Base-by-base conservation (phyloP, 2,113 vertebrate genomes). In the Crotophaga sulcirostris region DNA sequence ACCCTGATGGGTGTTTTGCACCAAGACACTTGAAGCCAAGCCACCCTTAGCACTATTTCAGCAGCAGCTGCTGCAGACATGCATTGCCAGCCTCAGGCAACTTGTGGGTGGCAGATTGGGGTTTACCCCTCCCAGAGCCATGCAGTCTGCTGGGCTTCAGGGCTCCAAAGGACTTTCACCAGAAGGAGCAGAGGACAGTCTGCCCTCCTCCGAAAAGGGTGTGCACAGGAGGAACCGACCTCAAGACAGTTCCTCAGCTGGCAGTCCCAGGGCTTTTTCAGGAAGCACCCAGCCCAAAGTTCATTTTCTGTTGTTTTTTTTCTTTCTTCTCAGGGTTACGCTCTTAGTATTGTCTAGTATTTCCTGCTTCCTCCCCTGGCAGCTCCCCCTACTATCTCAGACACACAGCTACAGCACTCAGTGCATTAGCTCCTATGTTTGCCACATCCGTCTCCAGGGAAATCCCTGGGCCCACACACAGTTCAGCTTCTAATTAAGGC, bases 381-480 rank as follows among this genome's bases (percentile, higher is more conserved):
- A 92, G 89, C 80, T 79, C 77, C 64, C 64, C 44, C 49, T 75
- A 73, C 87, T 79, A 78, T 67, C 44, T 24, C 42, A 55, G 68
- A 62, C 63, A 15, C 90, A 52, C 74, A 47, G 83, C 89, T 44
- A 75, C 66, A 87, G 89, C 87, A 33, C 74, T 47, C 66, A 8
- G 74, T 40, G 70, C 69, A 78, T 84, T 40, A 91, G 87, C 47
- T 66, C 66, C 91, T 82, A 49, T 0, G 15, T 19, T 96, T 52
- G 93, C 95, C 95, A 93, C 95, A 97, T 96, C 94, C 87, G 81
- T 93, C 95, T 91, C 91, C 81, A 96, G 95, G 94, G 95, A 95
- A 96, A 96, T 91, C 95, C 95, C 96, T 92, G 83, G 52, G 86
- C 80, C 89, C 69, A 21, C 89, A 85, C 3, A 6, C 84, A 77